Percentiles rank a stretch among this genome's conserved stretches.
phyloP scores from a whole-genome alignment of 2,797 vertebrate species.

The Loris lydekkerianus region DNA sequence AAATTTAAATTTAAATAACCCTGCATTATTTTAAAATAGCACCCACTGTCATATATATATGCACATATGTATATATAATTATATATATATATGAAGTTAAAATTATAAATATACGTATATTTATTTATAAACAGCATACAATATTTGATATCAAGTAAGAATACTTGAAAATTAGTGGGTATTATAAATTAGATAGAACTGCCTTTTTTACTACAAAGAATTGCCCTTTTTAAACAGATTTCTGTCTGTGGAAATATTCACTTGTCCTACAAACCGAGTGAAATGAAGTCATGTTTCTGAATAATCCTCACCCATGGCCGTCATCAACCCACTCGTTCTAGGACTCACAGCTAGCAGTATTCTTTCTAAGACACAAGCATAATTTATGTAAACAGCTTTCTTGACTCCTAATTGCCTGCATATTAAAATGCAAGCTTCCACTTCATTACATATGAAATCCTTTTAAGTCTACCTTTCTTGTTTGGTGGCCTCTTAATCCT shows the following conservation, averaged over 20 bases:
- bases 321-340: neutral
- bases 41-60: neutral
- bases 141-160: neutral
- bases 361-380: neutral
- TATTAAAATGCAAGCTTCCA: neutral
- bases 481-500: neutral
- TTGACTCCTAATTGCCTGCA: neutral
- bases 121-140: neutral
- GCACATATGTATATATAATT: neutral
- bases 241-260: constrained; percentile 16
- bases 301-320: neutral
- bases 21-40: constrained; percentile 31
- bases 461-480: neutral
- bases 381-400: neutral
- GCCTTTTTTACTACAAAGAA: constrained; percentile 12
- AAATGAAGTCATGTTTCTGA: constrained; percentile 30
- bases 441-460: neutral
- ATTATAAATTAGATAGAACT: neutral
- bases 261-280: neutral
- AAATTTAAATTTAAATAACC: too few species aligned
- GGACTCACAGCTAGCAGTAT: neutral
- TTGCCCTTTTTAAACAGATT: constrained; percentile 2
- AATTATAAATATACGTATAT: neutral
- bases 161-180: neutral
- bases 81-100: neutral